A percentile compares a stretch with the other conserved stretches of the same genome.
phyloP scores from a whole-genome alignment of 2,113 vertebrate species.

The Aepyceros melampus region DNA sequence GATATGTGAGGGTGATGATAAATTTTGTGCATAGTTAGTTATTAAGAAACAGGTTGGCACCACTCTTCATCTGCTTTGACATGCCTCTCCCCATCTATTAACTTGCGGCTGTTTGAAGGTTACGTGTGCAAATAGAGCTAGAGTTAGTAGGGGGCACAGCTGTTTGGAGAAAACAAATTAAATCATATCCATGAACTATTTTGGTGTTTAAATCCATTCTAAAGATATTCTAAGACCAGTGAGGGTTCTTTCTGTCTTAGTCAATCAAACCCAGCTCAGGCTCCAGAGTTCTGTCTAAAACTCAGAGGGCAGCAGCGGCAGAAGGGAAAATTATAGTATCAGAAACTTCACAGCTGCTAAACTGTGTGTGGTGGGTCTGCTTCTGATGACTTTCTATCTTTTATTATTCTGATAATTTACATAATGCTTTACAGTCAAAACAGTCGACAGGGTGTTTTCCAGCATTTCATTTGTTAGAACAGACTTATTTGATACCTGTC shows the following conservation, averaged over 20 bases:
- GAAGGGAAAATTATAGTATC: neutral
- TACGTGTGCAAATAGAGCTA: neutral
- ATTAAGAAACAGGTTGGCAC: slow-evolving; percentile 26
- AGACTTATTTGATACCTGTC: neutral
- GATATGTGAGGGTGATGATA: neutral
- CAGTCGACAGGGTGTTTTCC: neutral
- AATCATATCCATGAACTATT: neutral
- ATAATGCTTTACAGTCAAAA: neutral
- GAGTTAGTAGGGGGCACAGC: neutral
- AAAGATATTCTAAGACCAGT: neutral
- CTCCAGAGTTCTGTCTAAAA: neutral
- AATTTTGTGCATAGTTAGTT: neutral
- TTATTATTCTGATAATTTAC: neutral
- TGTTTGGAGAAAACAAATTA: neutral
- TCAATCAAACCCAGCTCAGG: neutral
- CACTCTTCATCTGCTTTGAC: fast-evolving
- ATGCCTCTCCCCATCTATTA: neutral
- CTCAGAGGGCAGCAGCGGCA: neutral
- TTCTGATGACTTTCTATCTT: neutral
- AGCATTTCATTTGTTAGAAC: neutral
- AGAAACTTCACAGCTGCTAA: neutral
- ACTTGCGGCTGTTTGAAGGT: slow-evolving; percentile 2
- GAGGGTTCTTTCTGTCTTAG: neutral
- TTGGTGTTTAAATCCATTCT: neutral
- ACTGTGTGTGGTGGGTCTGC: neutral